A percentile compares a stretch with the other conserved stretches of the same genome.
phyloP scores from a whole-genome alignment of 2,797 vertebrate species.

The Amazonetta brasiliensis region DNA sequence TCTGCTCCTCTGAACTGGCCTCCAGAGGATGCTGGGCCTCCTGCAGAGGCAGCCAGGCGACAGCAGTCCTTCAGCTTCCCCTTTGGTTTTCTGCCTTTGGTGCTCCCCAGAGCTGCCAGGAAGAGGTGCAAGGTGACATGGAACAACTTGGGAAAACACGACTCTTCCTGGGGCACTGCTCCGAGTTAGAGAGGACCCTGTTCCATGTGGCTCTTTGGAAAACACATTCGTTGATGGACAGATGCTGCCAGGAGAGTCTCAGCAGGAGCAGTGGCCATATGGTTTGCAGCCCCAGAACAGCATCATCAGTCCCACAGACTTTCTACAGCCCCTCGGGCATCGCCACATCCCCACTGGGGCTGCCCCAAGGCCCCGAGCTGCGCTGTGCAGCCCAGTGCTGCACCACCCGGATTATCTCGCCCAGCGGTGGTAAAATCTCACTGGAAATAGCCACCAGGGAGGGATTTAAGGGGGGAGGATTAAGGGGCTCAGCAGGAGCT shows the following conservation, averaged over 20 bases:
- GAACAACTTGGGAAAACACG: not conserved
- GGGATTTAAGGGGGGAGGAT: not conserved
- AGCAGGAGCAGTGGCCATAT: not conserved
- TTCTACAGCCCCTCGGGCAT: not conserved
- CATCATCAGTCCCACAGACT: slow-evolving; percentile 2
- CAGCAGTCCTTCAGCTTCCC: not conserved
- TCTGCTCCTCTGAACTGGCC: not conserved
- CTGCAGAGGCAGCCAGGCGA: accelerated
- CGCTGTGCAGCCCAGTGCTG: accelerated
- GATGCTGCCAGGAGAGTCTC: not conserved
- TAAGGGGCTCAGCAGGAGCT: slow-evolving; percentile 5
- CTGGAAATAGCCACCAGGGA: slow-evolving; percentile 12
- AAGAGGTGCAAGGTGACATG: not conserved
- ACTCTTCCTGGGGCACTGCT: not conserved
- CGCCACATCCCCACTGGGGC: not conserved
- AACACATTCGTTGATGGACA: not conserved
- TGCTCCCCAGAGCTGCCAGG: not conserved
- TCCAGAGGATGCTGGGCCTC: not conserved
- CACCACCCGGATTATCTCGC: accelerated
- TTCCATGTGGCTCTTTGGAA: not conserved
- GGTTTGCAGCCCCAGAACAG: not conserved
- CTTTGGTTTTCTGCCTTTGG: not conserved
- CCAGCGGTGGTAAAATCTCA: not conserved
- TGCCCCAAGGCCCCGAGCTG: not conserved
- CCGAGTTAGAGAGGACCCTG: not conserved